Base-by-base conservation (phyloP, 2,888 invertebrate genomes). In the Drosophila hamatofila region DNA sequence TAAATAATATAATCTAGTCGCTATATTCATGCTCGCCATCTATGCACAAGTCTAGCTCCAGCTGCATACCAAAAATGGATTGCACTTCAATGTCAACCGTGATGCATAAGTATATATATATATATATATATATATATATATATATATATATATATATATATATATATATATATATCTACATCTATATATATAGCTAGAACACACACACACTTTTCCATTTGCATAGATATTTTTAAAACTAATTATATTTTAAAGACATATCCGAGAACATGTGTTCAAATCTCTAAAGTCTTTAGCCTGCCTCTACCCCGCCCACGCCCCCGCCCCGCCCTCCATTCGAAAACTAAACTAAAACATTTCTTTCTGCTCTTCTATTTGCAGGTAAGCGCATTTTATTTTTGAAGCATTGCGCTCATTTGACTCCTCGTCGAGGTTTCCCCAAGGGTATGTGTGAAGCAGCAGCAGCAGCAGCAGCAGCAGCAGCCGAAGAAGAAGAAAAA, bases 301-400 rank as follows among this genome's bases (percentile, higher is more conserved):
- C 16, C 23, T 30, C 12, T 7, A 2, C 0, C 11, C n/a, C 16
- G 1, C 1, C n/a, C n/a, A n/a, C n/a, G n/a, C n/a, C n/a, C n/a
- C n/a, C n/a, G n/a, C n/a, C n/a, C n/a, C 16, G 0, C 1, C 16
- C 39, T 3, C 8, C 39, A 16, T 4, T 4, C 2, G 9, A 12
- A 4, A 8, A 51, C 51, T 7, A 33, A 49, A 49, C n/a, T 18
- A 49, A 18, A 1, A 49, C 18, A 30, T 30, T 27, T 51, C 35
- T 16, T 21, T 44, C 12, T 27, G 54, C 33, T 75, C 21, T 69
- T 75, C 37, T 75, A 64, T 60, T 80, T 83, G 63, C 68, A 85
- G 86, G 83, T 80, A 72, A 37, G 59, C 72, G 54, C 48, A 63
- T 67, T 66, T 79, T 63, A 77, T 77, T 80, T 77, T 63, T 61